Evolutionary conservation across 2,888 invertebrate species (phyloP).

Genomic region (Nebria brevicollis): DNA sequence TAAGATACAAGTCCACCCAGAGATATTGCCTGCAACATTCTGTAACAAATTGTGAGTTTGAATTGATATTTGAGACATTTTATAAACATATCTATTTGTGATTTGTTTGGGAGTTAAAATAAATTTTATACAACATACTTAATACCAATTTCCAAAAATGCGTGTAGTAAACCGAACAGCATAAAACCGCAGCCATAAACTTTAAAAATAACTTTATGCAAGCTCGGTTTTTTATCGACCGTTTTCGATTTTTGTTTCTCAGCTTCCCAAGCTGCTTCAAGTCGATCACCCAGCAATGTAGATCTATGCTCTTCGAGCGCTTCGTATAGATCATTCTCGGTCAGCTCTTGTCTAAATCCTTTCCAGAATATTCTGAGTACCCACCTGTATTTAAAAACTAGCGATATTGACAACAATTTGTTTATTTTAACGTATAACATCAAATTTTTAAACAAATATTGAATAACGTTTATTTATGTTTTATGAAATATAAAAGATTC

Average conservation of each 20-base stretch:
- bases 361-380: slow-evolving; percentile 62
- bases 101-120: background rate
- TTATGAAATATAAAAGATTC: too few species aligned
- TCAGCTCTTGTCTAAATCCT: slow-evolving; percentile 63
- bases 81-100: too few species aligned
- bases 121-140: slow-evolving; percentile 51
- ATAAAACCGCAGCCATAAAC: slow-evolving; percentile 55
- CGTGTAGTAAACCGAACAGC: slow-evolving; percentile 52
- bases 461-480: too few species aligned
- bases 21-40: slow-evolving; percentile 58
- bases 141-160: slow-evolving; percentile 53
- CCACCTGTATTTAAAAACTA: slow-evolving; percentile 61
- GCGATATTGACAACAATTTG: too few species aligned
- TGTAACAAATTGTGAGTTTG: background rate
- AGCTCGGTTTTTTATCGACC: slow-evolving; percentile 49
- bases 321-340: slow-evolving; percentile 64
- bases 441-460: background rate
- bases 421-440: too few species aligned
- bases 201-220: slow-evolving; percentile 53
- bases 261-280: slow-evolving; percentile 58
- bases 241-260: slow-evolving; percentile 50
- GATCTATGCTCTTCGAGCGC: slow-evolving; percentile 63
- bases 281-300: slow-evolving; percentile 59
- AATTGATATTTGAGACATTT: background rate
- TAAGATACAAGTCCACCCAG: slow-evolving; percentile 71